Evolutionary conservation across 2,113 vertebrate genomes (phyloP), one percentile per base, ranked within the genome.

Genomic region (Lasiurus cinereus): DNA sequence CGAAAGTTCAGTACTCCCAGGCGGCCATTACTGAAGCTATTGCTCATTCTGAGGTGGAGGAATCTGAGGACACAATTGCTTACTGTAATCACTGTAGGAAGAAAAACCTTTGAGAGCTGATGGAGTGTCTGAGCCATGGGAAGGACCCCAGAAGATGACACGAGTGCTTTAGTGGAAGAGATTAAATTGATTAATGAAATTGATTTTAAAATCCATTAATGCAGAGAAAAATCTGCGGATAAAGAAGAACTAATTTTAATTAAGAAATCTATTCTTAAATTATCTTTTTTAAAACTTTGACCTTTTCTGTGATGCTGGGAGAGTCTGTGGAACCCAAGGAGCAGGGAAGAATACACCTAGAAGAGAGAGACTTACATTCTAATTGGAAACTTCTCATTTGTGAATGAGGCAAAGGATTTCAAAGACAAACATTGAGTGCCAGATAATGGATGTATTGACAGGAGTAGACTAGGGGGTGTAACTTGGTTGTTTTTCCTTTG

Each of bases 201-300:
- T 64, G 29, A 91, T 94, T 95, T 90, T 46, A 1, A 70, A 96
- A 76, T 84, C 48, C 64, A 70, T 94, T 94, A 86, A 83, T 77
- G 29, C 76, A 88, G 69, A 88, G 86, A 88, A 95, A 90, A 88
- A 56, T 66, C 14, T 50, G 64, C 90, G 33, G 36, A 43, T 82
- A 84, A 94, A 93, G 43, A 83, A 50, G 8, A 93, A 94, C n/a
- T 87, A 48, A 83, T 64, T 90, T 82, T 92, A 91, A 89, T 85
- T 77, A 77, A n/a, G 33, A 95, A 43, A 36, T 76, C 36, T 24
- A 3, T 80, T 90, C 46, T 91, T 67, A 48, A 90, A 62, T 89
- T 83, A 46, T 85, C 64, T 76, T 93, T 94, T 90, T 91, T 87
- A 12, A 74, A 79, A 69, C 43, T 83, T 88, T 70, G 29, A 93